phyloP scores from a whole-genome alignment of 2,113 vertebrate species.

The Oncorhynchus nerka region DNA sequence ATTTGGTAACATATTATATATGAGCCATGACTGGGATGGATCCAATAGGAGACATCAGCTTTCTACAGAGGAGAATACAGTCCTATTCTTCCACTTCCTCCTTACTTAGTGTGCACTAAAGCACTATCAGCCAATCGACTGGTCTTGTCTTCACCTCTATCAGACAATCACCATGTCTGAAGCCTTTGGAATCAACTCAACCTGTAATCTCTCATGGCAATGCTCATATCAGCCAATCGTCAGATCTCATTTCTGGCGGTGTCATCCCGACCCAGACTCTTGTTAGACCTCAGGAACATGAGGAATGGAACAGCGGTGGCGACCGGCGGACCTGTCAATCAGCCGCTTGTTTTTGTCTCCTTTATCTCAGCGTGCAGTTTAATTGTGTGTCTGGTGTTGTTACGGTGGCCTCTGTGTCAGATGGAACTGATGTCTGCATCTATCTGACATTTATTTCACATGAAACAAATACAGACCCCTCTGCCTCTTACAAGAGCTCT shows the following conservation, averaged over 20 bases:
- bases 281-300: too few relatives aligned
- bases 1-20: too few relatives aligned
- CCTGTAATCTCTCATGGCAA: slow-evolving; percentile 16
- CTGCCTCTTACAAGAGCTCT: slow-evolving; percentile 16
- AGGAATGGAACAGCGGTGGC: too few relatives aligned
- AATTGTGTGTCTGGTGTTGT: slow-evolving; percentile 28
- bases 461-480: slow-evolving; percentile 51
- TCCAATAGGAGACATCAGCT: too few relatives aligned
- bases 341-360: slow-evolving; percentile 39
- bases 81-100: not conserved
- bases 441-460: slow-evolving; percentile 55
- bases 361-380: slow-evolving; percentile 29
- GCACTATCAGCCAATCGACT: too few relatives aligned
- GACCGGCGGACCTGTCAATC: not conserved
- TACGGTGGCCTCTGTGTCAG: slow-evolving; percentile 43
- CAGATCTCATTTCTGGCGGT: slow-evolving; percentile 9
- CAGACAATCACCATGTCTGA: slow-evolving; percentile 7
- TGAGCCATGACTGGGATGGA: too few relatives aligned
- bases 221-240: slow-evolving; percentile 33
- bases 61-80: not conserved
- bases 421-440: slow-evolving; percentile 51
- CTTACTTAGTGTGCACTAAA: too few relatives aligned
- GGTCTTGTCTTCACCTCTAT: too few relatives aligned
- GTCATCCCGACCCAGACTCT: too few relatives aligned
- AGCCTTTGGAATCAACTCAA: slow-evolving; percentile 27